Percentiles rank a stretch among this genome's conserved stretches.
Evolutionary conservation across 2,797 vertebrate species (phyloP).

Genomic region (Stomatorhinus walkeri): DNA sequence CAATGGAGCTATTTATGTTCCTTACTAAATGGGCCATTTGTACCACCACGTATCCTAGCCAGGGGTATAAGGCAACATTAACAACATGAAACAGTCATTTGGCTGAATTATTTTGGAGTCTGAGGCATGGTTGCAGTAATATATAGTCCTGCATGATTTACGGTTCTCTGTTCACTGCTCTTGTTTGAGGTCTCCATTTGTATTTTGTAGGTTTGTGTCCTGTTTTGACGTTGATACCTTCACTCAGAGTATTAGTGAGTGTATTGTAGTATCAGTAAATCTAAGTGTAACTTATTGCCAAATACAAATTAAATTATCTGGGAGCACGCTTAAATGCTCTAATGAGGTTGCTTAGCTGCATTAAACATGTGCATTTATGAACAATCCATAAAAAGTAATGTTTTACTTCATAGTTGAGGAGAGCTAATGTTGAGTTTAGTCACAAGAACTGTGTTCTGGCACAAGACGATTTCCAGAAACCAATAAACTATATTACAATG

Average conservation of each 20-base stretch:
- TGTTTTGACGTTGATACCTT: background rate
- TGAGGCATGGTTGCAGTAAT: background rate
- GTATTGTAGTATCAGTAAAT: background rate
- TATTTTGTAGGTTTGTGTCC: background rate
- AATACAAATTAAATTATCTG: background rate
- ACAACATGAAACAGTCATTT: background rate
- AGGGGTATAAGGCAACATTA: background rate
- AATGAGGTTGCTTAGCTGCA: background rate
- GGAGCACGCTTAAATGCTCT: background rate
- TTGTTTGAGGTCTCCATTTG: background rate
- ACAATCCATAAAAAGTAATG: background rate
- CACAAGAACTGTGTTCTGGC: background rate
- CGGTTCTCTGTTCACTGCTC: background rate
- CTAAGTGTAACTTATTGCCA: background rate
- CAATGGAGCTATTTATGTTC: background rate
- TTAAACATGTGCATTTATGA: background rate
- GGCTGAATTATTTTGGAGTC: background rate
- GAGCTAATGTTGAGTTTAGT: background rate
- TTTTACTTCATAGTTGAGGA: background rate
- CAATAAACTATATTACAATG: background rate
- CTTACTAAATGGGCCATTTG: background rate
- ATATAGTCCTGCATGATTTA: background rate
- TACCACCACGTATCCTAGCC: background rate
- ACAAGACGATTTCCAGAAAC: background rate
- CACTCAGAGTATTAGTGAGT: background rate